Base-by-base conservation (phyloP, 64 coral and sea anemone species). In the Trachythela sp. region DNA sequence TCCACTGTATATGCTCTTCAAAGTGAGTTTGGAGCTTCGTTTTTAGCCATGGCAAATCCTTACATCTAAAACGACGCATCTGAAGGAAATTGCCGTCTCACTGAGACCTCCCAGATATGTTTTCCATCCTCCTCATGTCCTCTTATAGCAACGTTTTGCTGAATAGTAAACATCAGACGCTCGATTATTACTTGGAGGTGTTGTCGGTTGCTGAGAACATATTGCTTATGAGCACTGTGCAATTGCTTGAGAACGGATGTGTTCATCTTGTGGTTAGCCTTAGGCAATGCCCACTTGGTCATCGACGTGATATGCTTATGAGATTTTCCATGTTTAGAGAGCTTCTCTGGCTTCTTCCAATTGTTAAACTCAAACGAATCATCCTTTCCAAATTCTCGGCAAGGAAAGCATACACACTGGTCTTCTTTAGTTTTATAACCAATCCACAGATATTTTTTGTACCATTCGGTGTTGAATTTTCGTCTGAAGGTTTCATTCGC, bases 11-110 rank as follows among this genome's bases (percentile, higher is more conserved):
- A 27, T 64, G 56, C 56, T 64, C 56, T 64, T 64, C 5, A 27
- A 18, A 18, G 8, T 64, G 56, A 64, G 56, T 64, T 64, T 64
- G 18, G 20, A 64, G 56, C 56, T 64, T 64, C 56, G 56, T 64
- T 64, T 64, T 64, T 64, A 64, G 56, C 56, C 56, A 64, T 64
- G 56, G 56, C 56, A 64, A 64, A 64, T 64, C 56, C 56, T 64
- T 64, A 64, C 56, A 64, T 64, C 56, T 64, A n/a, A 64, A 64
- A 27, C 22, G 56, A 64, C 13, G 4, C 4, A 64, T 20, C 56
- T 64, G 13, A 64, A 64, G 56, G 56, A 64, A 26, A 64, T 64
- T 64, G n/a, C 20, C 56, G 13, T 22, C 56, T 64, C 26, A 64
- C 56, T 24, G 56, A 64, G 56, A 64, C 56, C 56, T 64, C 56